Evolutionary conservation across 2,797 vertebrate genomes (phyloP), one percentile per base, ranked within the genome.

Genomic region (Phaenicophaeus curvirostris): DNA sequence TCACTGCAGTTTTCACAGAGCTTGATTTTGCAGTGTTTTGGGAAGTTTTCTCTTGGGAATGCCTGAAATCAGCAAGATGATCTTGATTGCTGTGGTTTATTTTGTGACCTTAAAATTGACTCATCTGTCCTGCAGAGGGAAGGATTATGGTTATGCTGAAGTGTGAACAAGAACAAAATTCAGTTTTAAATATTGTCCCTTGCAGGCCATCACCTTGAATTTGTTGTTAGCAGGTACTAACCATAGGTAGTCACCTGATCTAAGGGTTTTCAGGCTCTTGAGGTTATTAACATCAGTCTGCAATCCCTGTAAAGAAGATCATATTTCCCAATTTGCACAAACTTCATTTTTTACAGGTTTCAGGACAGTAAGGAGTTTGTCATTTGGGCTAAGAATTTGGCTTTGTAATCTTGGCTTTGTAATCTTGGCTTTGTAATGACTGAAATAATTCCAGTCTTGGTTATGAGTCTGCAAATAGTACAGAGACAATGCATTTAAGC

Each of bases 51-150:
- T 93, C 79, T 41, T 78, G 88, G 82, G 85, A 96, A 63, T 41
- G 51, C 63, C 82, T 79, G 75, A 78, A 94, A 51, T 93, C 82
- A 88, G 72, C n/a, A 73, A 84, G 74, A 77, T 84, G 37, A 48
- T 95, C 82, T 85, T 96, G 84, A 96, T 95, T 63, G 46, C 65
- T 87, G 15, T 81, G 89, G 54, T 93, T 95, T 95, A 85, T 87
- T 83, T 89, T 88, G 73, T 84, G 81, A 69, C 23, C 77, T 87
- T 67, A 72, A 78, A 39, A 83, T 18, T 87, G 77, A 42, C 9
- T 53, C 39, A 87, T 72, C 62, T 80, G 57, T 25, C 53, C 30
- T 62, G 50, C 53, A 73, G 5, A 81, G n/a, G 19, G n/a, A 72
- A 46, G 57, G 10, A 69, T 17, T 75, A 63, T 83, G 39, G 23